Evolutionary conservation across 1,140 invertebrate genomes (phyloP), one percentile per base, ranked within the genome.

Genomic region (Wiebesia pumilae): DNA sequence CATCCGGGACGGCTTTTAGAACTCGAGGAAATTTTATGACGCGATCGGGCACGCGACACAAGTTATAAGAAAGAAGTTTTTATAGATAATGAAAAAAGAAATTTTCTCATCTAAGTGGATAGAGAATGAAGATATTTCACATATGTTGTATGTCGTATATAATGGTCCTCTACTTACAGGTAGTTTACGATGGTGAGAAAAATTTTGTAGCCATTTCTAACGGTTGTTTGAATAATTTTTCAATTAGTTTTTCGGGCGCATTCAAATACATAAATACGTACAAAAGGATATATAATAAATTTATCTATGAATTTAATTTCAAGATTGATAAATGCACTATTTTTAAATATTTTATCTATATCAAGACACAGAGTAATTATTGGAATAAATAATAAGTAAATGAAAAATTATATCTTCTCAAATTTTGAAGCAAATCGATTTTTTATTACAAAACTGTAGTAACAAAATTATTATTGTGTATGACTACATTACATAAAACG

Each of bases 11-110:
- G 24, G 51, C 24, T 2, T 62, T 62, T 24, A 24, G 10, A 62
- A 62, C 58, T 27, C 58, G 27, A 10, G 58, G 58, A 58, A 65
- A 40, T 81, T 81, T 81, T 81, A 81, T 35, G 79, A 81, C 21
- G 38, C 58, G 58, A 2, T 27, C 3, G 27, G 58, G 24, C 24
- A 27, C 58, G 24, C 27, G 38, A 65, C 79, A 43, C 62, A 2
- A 75, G 12, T 43, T 43, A 27, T 14, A 9, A 67, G 58, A 81
- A 30, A n/a, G 58, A 40, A 40, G 35, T 38, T 81, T 81, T 67
- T 67, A 16, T 24, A 43, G 35, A 21, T 33, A 58, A 27, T 62
- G 58, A 62, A 27, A 62, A 62, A 62, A 27, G 27, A 62, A 62
- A 62, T 62, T 62, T 62, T 62, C 58, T 62, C 14, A 10, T 27